phyloP scores from a whole-genome alignment of 2,113 vertebrate genomes.

The Vidua macroura region DNA sequence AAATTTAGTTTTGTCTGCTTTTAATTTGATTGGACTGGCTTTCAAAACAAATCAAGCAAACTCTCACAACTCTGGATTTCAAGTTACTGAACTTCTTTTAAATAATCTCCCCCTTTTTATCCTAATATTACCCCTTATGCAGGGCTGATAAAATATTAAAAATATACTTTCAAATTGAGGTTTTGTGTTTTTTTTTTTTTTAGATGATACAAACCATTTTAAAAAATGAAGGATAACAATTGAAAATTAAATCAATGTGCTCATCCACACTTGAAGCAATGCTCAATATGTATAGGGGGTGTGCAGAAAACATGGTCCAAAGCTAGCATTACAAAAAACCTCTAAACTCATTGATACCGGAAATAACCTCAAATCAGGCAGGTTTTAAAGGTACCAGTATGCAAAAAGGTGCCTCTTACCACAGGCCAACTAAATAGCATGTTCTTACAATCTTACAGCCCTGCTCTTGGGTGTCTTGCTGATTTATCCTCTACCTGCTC shows the following conservation, averaged over 20 bases:
- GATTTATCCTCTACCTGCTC: neutral
- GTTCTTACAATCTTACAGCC: neutral
- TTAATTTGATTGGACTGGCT: conserved; percentile 60
- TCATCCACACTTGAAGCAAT: neutral
- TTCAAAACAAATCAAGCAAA: conserved; percentile 51
- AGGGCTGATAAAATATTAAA: neutral
- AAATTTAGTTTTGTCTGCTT: conserved; percentile 64
- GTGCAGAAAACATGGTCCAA: neutral
- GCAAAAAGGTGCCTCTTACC: neutral
- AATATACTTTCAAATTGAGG: neutral
- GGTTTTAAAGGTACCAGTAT: neutral
- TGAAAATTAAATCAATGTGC: neutral
- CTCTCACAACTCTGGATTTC: neutral
- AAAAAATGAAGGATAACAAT: neutral
- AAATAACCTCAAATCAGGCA: neutral
- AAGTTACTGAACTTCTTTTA: conserved; percentile 8
- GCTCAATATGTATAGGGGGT: neutral
- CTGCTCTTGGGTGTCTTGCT: neutral
- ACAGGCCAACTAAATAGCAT: neutral
- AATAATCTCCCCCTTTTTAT: neutral
- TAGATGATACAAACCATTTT: neutral
- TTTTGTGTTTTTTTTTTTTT: neutral
- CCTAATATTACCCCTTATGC: neutral
- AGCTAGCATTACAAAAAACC: neutral
- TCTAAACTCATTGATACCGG: neutral